Evolutionary conservation across 1,140 invertebrate species (phyloP).

Genomic region (Alviniconcha marisindica): DNA sequence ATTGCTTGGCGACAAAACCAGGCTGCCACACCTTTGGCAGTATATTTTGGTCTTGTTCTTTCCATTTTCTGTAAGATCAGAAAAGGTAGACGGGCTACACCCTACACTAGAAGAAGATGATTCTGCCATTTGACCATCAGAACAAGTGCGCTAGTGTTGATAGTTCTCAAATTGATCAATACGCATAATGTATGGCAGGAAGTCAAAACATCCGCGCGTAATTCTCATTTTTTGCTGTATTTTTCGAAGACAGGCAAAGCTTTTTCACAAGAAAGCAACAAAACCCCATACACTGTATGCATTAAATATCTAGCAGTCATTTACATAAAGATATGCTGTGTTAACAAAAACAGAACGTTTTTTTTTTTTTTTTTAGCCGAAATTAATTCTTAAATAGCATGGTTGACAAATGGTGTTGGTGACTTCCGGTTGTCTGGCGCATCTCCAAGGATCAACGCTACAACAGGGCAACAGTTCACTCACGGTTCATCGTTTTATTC

Average conservation of each 20-base stretch:
- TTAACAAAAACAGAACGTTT: too few relatives aligned
- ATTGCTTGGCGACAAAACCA: conserved; percentile 59
- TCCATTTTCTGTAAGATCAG: conserved; percentile 45
- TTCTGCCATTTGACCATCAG: conserved; percentile 8
- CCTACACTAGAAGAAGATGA: not conserved
- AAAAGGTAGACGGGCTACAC: not conserved
- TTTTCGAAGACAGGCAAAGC: too few relatives aligned
- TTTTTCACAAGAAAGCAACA: too few relatives aligned
- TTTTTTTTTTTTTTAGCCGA: not conserved
- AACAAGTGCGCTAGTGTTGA: not conserved
- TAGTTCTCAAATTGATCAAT: conserved; percentile 21
- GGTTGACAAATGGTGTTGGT: not conserved
- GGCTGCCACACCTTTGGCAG: conserved; percentile 64
- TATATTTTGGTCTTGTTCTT: conserved; percentile 64
- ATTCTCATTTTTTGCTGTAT: too few relatives aligned
- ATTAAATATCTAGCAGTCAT: too few relatives aligned
- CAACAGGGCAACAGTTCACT: too few relatives aligned
- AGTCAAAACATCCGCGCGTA: too few relatives aligned
- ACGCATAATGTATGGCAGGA: conserved; percentile 32
- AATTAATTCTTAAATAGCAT: not conserved
- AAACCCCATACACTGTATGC: too few relatives aligned
- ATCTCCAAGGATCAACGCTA: too few relatives aligned
- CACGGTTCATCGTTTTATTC: too few relatives aligned
- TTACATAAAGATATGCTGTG: too few relatives aligned
- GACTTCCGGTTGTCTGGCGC: not conserved